Evolutionary conservation across 2,113 vertebrate species (phyloP), one percentile per base, ranked within the genome.

Genomic region (Astur gentilis): DNA sequence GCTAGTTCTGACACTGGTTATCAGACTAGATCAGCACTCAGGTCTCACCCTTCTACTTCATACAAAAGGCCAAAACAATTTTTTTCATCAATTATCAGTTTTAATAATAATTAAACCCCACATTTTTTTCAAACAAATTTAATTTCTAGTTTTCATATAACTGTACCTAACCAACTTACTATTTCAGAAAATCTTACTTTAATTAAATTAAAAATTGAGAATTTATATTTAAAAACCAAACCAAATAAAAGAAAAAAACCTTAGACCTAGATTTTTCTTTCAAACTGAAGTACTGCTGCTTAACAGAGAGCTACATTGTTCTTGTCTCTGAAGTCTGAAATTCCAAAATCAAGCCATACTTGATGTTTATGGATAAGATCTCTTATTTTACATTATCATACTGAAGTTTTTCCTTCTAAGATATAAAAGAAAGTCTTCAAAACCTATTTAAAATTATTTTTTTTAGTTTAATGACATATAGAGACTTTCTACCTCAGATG

Each of bases 151-250:
- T 66, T 58, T 71, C 13, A 29, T 54, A 69, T 34, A 3, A 62
- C 29, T 77, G 36, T 77, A 49, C 0, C 1, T 40, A 57, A n/a
- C 17, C 6, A 62, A 16, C 1, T 45, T 16, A 25, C 0, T 31
- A 54, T 65, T 85, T 49, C 17, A 76, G 18, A 67, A 70, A 75
- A 67, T 17, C 3, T 47, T 38, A 7, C 9, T 47, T 49, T 64
- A 54, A 32, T 22, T 31, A 72, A 60, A 55, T 34, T 91, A 16
- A 5, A 65, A 78, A 40, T 8, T 0, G 19, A 42, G 7, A 70
- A 36, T n/a, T 42, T 58, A 17, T 32, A 27, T 62, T 50, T 34
- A 49, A 75, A 83, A 29, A 4, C 0, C 2, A 27, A 71, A 75
- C 9, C 0, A 76, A n/a, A 52, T 8, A 5, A 73, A 65, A 50